phyloP scores from a whole-genome alignment of 2,888 invertebrate genomes.

The Frankliniella fusca region DNA sequence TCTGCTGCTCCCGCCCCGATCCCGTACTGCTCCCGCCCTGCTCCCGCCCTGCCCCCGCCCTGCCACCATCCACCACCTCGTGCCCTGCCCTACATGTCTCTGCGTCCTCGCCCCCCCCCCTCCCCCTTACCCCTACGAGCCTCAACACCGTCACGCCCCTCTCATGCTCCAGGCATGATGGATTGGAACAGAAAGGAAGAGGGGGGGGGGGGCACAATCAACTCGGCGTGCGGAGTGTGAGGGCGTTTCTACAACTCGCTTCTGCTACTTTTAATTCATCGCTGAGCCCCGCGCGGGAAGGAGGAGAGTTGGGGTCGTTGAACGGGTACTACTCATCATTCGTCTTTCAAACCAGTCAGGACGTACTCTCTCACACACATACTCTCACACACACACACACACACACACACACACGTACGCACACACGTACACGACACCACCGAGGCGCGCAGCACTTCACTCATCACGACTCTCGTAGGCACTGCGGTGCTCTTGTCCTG shows the following conservation, averaged over 20 bases:
- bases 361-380: background rate
- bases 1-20: background rate
- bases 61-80: background rate
- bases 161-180: conserved; percentile 14
- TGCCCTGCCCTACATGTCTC: conserved; percentile 9
- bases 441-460: no score
- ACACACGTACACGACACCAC: background rate
- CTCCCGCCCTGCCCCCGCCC: background rate
- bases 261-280: conserved; percentile 9
- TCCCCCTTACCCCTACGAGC: no score
- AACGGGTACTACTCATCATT: background rate
- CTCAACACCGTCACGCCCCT: no score
- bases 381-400: conserved; percentile 1
- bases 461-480: no score
- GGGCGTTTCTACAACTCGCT: background rate
- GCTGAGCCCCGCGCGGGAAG: background rate
- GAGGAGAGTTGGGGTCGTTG: background rate
- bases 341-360: conserved; percentile 2
- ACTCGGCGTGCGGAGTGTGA: background rate
- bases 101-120: background rate
- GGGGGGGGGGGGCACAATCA: background rate
- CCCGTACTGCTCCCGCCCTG: background rate
- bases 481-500: no score
- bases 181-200: background rate
- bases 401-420: background rate